Base-by-base conservation (phyloP, 2,113 vertebrate species). In the Dipodomys merriami region DNA sequence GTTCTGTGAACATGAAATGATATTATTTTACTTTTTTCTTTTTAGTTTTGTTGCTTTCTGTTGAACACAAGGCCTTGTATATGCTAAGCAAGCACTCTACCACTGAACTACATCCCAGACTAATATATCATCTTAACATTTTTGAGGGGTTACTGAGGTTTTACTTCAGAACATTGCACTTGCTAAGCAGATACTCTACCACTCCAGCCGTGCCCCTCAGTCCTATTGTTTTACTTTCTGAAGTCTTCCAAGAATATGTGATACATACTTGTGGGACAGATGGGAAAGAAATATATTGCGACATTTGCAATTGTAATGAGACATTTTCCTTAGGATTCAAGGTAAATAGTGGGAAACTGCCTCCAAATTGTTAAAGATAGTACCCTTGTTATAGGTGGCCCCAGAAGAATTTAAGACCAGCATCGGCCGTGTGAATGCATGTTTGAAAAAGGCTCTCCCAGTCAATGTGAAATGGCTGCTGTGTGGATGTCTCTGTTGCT, bases 341-440 rank as follows among this genome's bases (percentile, higher is more conserved):
- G 49, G 85, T 95, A 57, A 88, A 46, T 88, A 74, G 30, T 78
- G 23, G 15, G 88, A 82, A 85, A 2, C 53, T 86, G 13, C 78
- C 33, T 65, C 67, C 73, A 95, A 83, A 83, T 39, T 86, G 25
- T 91, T 97, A 87, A 97, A 95, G 76, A 29, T 81, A 95, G 19
- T 62, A 5, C 77, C 95, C 95, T 30, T 97, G 0, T 97, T 97
- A 53, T 96, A 99, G 99, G 99, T 99, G 95, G 99, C 99, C n/a
- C 99, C 99, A 10, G 99, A 99, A 97, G 99, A 99, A 98, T 99
- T 99, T 98, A 99, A 99, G 98, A 99, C 98, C 96, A 99, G 99
- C 95, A 98, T 99, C 97, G 98, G 99, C 90, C 98, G 98, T 64
- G 98, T 99, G 96, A 99, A 99, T 27, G 97, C 98, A 11, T 99